Percentiles rank a stretch among this genome's conserved stretches.
These are phyloP conservation scores for Hymenochirus boettgeri DNA, from an alignment of 2,113 vertebrate genomes.

Conservation along the genomic window DNA sequence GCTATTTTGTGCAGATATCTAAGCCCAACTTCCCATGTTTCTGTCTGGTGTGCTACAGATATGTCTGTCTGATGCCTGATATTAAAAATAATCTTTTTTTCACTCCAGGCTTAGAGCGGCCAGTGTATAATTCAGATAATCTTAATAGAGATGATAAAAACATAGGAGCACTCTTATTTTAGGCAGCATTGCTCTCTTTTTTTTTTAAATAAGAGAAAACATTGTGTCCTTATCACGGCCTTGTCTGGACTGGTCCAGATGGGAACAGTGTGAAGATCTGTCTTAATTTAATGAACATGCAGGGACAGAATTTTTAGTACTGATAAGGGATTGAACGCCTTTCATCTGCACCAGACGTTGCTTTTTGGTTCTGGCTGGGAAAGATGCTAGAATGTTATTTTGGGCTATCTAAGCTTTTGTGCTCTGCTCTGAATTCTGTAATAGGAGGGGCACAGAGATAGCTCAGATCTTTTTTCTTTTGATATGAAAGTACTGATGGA, in stretches of 20 bases:
- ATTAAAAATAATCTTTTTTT: conserved; percentile 30
- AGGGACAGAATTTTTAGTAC: conserved; percentile 1
- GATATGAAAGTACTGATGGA: neutral
- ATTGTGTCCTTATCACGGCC: conserved; percentile 28
- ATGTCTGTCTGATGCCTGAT: conserved; percentile 19
- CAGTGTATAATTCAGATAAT: conserved; percentile 27
- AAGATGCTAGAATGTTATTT: neutral
- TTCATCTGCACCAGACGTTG: conserved; percentile 18
- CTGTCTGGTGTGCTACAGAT: conserved; percentile 25
- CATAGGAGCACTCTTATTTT: conserved; percentile 10
- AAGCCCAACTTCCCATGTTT: neutral
- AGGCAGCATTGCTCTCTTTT: conserved; percentile 6
- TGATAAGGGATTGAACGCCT: conserved; percentile 22
- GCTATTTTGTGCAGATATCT: conserved; percentile 12
- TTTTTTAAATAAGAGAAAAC: conserved; percentile 4
- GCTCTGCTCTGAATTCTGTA: neutral
- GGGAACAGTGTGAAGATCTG: conserved; percentile 19
- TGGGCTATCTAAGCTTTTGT: neutral
- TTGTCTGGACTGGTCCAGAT: conserved; percentile 21
- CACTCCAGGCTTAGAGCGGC: conserved; percentile 10
- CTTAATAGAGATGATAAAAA: conserved; percentile 24
- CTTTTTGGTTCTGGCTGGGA: neutral
- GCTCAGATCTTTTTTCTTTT: neutral
- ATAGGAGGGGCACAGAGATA: neutral
- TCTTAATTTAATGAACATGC: conserved; percentile 28